Base-by-base conservation (phyloP, 1,140 invertebrate genomes). In the Drosophila quadrilineata region DNA sequence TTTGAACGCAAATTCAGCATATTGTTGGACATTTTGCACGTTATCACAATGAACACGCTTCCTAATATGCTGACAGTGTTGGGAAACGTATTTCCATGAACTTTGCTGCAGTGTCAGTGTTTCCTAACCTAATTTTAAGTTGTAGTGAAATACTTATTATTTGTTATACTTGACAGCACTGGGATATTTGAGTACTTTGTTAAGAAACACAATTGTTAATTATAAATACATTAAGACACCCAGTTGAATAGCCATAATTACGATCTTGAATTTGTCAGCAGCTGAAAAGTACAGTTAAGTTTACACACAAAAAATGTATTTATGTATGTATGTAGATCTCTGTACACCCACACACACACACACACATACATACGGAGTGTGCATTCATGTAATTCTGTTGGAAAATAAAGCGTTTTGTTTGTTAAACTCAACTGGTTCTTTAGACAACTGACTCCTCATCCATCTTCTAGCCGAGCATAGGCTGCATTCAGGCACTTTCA, bases 401-500 rank as follows among this genome's bases (percentile, higher is more conserved):
- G 26, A 49, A 58, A 46, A 35, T 31, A 49, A 43, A 33, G 19
- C 45, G n/a, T 69, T 64, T 67, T 28, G 45, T 54, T n/a, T n/a
- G 16, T 10, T 14, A 38, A 22, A 14, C 12, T 40, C 60, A 49
- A 49, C 41, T 28, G 36, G 50, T 63, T 64, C 41, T 48, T 46
- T 48, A 3, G 28, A 10, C 52, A 19, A 9, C 21, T n/a, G 10
- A n/a, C 21, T 48, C 24, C 36, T 26, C 28, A 43, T 53, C 40
- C 58, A 45, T 49, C 48, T 53, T 62, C 36, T 5, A 12, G 21
- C n/a, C 40, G 14, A 24, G 38, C 52, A 68, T 53, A 65, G 54
- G 33, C 58, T 58, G 76, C 68, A 68, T 76, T 57, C 75, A 73
- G 76, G 74, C 77, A 85, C 77, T 84, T 84, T 84, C 77, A 85